Conservation (phyloP, 2,113 vertebrate genomes). For the Megaceryle torquata region DNA sequence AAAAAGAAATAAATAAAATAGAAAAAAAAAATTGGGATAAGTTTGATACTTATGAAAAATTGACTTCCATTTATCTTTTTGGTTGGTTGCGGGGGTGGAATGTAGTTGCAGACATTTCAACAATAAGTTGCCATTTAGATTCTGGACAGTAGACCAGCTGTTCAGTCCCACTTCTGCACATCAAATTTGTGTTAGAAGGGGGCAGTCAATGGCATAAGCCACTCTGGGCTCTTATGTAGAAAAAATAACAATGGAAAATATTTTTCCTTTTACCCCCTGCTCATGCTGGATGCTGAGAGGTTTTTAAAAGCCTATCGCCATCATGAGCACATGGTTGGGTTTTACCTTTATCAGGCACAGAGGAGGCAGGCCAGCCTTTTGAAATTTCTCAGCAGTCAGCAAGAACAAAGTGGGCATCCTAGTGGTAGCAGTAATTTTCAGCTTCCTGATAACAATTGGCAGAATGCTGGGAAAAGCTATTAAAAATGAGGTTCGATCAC, state of each 20-base stretch:
- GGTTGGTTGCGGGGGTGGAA: neutral
- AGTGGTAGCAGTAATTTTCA: slow-evolving; percentile 64
- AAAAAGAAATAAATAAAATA: neutral
- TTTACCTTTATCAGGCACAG: slow-evolving; percentile 57
- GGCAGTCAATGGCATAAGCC: slow-evolving; percentile 23
- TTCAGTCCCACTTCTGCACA: neutral
- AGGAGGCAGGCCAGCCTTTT: slow-evolving; percentile 54
- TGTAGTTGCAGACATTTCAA: neutral
- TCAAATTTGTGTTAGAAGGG: slow-evolving; percentile 16
- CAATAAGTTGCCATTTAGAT: neutral
- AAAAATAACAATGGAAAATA: slow-evolving; percentile 23
- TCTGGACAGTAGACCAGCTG: neutral
- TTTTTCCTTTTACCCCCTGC: slow-evolving; percentile 33
- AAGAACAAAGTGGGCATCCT: slow-evolving; percentile 65
- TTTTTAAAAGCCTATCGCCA: slow-evolving; percentile 44
- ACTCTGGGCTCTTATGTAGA: neutral
- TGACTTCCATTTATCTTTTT: neutral
- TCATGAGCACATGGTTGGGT: slow-evolving; percentile 12
- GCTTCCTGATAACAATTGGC: slow-evolving; percentile 68
- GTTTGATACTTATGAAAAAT: neutral
- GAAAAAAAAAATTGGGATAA: neutral
- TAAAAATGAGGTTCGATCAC: slow-evolving; percentile 66
- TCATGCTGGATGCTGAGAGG: slow-evolving; percentile 30
- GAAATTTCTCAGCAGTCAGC: slow-evolving; percentile 65
- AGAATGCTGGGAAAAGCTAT: slow-evolving; percentile 67